Evolutionary conservation across 2,888 invertebrate genomes (phyloP).

Genomic region (Morpho deidamia): DNA sequence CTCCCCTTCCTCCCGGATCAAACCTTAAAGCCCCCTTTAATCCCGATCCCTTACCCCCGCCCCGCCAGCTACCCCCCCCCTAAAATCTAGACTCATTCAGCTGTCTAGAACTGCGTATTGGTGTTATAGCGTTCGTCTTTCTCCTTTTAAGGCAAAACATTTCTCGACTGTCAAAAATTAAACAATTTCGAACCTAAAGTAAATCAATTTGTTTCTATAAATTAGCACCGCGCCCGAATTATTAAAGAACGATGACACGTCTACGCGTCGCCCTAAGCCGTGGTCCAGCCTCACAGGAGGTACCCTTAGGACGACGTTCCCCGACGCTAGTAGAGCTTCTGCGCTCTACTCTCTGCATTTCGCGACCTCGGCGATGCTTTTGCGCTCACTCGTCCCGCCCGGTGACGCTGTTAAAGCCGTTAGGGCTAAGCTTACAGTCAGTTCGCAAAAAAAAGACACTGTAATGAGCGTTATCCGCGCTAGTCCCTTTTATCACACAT

Average conservation of each 20-base stretch:
- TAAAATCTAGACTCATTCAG: background rate
- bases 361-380: too few species aligned
- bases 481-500: background rate
- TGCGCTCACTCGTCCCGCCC: too few species aligned
- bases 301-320: too few species aligned
- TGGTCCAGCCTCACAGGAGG: too few species aligned
- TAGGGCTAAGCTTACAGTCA: too few species aligned
- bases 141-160: conserved; percentile 10
- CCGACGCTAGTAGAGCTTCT: too few species aligned
- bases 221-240: conserved; percentile 1
- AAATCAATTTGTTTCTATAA: background rate
- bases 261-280: too few species aligned
- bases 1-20: conserved; percentile 1
- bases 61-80: background rate
- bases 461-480: background rate
- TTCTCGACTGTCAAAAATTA: conserved; percentile 4
- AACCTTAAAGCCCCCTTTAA: background rate
- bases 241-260: background rate
- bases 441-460: too few species aligned
- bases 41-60: conserved; percentile 10
- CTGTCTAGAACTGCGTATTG: conserved; percentile 1
- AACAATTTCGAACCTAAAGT: conserved; percentile 2
- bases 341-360: too few species aligned
- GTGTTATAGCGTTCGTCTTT: conserved; percentile 12
- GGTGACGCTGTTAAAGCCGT: too few species aligned